Evolutionary conservation across 2,888 invertebrate species (phyloP).

Genomic region (Globia sparganii): DNA sequence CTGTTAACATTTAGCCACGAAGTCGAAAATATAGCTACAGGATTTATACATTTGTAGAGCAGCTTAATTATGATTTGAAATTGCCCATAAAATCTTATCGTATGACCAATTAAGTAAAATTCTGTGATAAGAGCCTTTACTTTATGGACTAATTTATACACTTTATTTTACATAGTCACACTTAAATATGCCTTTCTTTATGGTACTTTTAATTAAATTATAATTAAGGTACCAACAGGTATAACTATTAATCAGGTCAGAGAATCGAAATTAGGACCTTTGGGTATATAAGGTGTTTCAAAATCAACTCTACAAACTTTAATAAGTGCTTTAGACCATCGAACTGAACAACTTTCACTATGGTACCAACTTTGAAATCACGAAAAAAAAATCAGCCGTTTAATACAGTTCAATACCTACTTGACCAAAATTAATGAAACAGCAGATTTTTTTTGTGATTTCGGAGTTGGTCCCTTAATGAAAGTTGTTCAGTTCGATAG

Average conservation of each 20-base stretch:
- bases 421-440: no score
- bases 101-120: slow-evolving; percentile 66
- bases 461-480: no score
- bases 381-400: no score
- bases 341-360: no score
- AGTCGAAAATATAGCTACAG: not conserved
- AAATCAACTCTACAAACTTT: no score
- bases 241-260: not conserved
- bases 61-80: slow-evolving; percentile 55
- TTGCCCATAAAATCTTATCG: slow-evolving; percentile 62
- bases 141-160: slow-evolving; percentile 37
- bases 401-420: no score
- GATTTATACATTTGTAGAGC: slow-evolving; percentile 6
- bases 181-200: slow-evolving; percentile 1
- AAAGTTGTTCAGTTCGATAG: no score
- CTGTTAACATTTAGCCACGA: not conserved
- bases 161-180: slow-evolving; percentile 5
- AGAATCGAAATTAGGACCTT: no score
- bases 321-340: no score
- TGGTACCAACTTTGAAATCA: no score
- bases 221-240: not conserved
- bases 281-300: no score
- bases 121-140: slow-evolving; percentile 57
- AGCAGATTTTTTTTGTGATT: no score
- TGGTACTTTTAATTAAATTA: not conserved